Percentiles rank a stretch among this genome's conserved stretches.
These are phyloP conservation scores for Rhynchonycteris naso DNA, from an alignment of 2,797 vertebrate species.

Conservation along the genomic window DNA sequence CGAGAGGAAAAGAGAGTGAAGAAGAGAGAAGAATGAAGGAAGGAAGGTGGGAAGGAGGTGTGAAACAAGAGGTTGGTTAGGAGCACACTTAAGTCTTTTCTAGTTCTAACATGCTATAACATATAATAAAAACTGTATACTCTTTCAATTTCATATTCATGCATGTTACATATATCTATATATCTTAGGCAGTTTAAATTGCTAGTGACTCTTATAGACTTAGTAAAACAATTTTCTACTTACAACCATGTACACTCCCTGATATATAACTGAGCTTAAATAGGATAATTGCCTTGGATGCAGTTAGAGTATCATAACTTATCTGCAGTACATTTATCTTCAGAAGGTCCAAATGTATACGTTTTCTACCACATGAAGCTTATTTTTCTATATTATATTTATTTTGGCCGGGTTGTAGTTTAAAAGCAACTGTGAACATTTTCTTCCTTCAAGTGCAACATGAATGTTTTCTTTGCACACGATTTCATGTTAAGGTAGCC, in stretches of 20 bases:
- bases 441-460: conserved; percentile 31
- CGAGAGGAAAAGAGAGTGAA: no score
- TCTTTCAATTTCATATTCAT: neutral
- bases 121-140: neutral
- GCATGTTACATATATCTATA: neutral
- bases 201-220: conserved; percentile 5
- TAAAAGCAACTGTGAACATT: neutral
- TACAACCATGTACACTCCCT: conserved; percentile 60
- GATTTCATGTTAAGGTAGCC: neutral
- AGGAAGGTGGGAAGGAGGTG: neutral
- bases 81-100: neutral
- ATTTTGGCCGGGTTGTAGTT: conserved; percentile 58
- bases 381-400: conserved; percentile 12
- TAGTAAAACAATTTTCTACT: conserved; percentile 69
- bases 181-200: conserved; percentile 28
- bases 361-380: conserved; percentile 23
- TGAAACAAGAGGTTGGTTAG: neutral
- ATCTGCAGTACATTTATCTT: neutral
- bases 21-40: neutral
- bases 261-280: conserved; percentile 61
- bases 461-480: neutral
- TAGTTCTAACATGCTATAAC: neutral
- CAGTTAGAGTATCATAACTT: conserved; percentile 49
- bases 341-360: conserved; percentile 41
- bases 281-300: conserved; percentile 58